These are phyloP conservation scores for Cepphus grylle DNA, from an alignment of 2,113 vertebrate genomes.

Conservation along the genomic window DNA sequence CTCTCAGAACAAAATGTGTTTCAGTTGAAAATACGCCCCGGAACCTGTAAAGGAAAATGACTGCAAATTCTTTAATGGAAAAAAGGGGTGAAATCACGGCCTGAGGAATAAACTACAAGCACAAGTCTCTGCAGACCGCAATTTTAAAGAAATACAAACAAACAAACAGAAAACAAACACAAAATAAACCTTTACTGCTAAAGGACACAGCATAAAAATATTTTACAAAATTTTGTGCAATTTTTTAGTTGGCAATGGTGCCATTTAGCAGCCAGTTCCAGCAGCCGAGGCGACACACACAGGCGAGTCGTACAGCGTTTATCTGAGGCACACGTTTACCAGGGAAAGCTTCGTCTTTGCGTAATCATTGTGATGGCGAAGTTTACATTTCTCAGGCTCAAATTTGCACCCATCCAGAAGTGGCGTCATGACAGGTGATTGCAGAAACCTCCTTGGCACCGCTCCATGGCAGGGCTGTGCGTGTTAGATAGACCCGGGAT, in stretches of 20 bases:
- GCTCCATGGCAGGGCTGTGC: accelerated
- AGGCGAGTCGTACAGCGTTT: background rate
- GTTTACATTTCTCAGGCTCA: background rate
- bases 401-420: background rate
- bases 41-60: background rate
- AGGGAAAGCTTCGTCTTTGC: background rate
- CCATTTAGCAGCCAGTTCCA: background rate
- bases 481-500: background rate
- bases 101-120: background rate
- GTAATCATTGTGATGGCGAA: background rate
- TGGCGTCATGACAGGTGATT: background rate
- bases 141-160: background rate
- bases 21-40: background rate
- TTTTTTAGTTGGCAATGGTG: background rate
- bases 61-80: background rate
- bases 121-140: background rate
- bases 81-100: background rate
- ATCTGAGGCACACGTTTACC: background rate
- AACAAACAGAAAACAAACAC: background rate
- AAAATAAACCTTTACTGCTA: background rate
- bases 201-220: background rate
- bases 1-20: background rate
- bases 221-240: background rate
- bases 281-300: accelerated
- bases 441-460: background rate